Evolutionary conservation across 2,797 vertebrate genomes (phyloP).

Genomic region (Sebastes jordani): DNA sequence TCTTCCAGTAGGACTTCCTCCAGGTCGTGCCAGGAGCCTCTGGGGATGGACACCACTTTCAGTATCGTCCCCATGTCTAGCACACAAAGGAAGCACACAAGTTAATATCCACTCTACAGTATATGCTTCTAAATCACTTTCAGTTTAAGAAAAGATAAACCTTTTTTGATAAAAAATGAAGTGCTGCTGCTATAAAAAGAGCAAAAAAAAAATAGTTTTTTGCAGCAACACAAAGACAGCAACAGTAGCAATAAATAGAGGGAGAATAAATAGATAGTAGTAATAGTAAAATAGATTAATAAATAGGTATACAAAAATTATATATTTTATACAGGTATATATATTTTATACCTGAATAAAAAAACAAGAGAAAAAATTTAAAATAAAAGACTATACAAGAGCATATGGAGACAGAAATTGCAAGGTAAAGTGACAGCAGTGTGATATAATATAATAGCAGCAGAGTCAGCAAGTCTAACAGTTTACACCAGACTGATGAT

Average conservation of each 20-base stretch:
- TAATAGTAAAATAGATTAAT: background rate
- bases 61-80: slow-evolving; percentile 94
- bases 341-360: background rate
- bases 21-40: slow-evolving; percentile 97
- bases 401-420: background rate
- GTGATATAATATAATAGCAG: too few relatives aligned
- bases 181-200: background rate
- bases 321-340: background rate
- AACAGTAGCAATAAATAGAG: background rate
- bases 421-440: too few relatives aligned
- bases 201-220: rapidly evolving
- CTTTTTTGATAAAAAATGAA: rapidly evolving
- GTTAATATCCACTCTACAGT: background rate
- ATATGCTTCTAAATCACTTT: background rate
- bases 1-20: slow-evolving; percentile 98
- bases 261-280: background rate
- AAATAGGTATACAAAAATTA: background rate
- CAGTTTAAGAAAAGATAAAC: background rate
- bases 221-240: too few relatives aligned
- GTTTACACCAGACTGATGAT: too few relatives aligned
- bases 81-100: slow-evolving; percentile 26
- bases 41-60: slow-evolving; percentile 97
- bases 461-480: too few relatives aligned
- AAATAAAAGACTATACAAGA: background rate
- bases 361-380: background rate